phyloP scores from a whole-genome alignment of 53 echinoderm and acorn worm species.

The Antedon mediterranea region DNA sequence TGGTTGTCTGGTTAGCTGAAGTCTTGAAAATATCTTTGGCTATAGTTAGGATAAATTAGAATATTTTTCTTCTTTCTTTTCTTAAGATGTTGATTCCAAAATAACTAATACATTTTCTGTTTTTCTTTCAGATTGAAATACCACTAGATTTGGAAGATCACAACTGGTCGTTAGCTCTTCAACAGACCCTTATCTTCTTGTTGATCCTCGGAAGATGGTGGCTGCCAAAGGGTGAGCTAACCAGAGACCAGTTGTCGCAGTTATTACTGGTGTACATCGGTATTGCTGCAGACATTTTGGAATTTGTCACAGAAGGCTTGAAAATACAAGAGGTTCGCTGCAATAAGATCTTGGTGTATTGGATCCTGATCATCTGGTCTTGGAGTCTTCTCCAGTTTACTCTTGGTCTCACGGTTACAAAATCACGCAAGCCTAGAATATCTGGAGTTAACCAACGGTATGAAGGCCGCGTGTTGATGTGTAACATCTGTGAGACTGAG shows the following conservation, averaged over 20 bases:
- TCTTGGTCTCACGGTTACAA: conserved; percentile 84
- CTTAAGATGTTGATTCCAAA: too few relatives aligned
- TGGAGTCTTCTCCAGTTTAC: conserved; percentile 98
- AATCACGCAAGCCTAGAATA: conserved; percentile 81
- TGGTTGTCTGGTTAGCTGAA: too few relatives aligned
- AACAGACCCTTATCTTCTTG: conserved; percentile 71
- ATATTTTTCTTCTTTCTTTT: too few relatives aligned
- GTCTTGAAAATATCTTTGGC: too few relatives aligned
- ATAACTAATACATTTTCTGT: too few relatives aligned
- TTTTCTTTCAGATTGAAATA: neutral
- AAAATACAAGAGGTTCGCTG: conserved; percentile 69
- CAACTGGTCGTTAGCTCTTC: conserved; percentile 74
- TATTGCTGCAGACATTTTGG: conserved; percentile 91
- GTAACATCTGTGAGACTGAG: conserved; percentile 84
- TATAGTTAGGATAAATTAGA: too few relatives aligned
- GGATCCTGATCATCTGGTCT: conserved; percentile 69
- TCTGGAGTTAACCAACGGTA: conserved; percentile 22
- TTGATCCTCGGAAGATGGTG: conserved; percentile 92
- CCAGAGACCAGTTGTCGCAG: conserved; percentile 94
- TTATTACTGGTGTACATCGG: conserved; percentile 96
- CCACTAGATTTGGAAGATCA: conserved; percentile 11
- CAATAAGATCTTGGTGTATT: conserved; percentile 44
- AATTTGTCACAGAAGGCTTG: conserved; percentile 85
- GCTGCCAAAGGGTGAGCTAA: conserved; percentile 80
- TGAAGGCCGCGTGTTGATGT: conserved; percentile 15